Evolutionary conservation across 2,888 invertebrate genomes (phyloP), one percentile per base, ranked within the genome.

Genomic region (Petrolisthes cinctipes): DNA sequence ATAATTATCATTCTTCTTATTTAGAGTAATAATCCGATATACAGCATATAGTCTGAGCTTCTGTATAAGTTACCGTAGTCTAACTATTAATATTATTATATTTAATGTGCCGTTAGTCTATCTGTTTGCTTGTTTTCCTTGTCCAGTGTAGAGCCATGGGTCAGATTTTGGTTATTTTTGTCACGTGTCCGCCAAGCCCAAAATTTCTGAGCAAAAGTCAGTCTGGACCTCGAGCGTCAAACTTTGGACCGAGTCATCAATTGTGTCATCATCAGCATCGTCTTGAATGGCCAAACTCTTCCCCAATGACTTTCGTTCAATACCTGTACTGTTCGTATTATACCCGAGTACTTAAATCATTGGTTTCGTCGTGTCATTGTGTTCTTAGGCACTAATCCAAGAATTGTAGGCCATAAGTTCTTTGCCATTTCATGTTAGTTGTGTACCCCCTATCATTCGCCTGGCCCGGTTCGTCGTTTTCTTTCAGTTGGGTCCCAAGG

Each of bases 121-220:
- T 89, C 86, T 89, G 89, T 90, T 89, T 90, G 89, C 89, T 89
- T 89, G 87, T 90, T 90, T 90, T 85, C 71, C 85, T 89, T 83
- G 87, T 87, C 86, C 82, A 83, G 86, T 89, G 90, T 89, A 87
- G 89, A 87, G 89, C 84, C 88, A 92, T 91, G 91, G 91, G 91
- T 91, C 91, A 91, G 91, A 91, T 91, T 92, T 91, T 91, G 91
- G 91, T 91, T 92, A 91, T 91, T 91, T 91, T 91, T 79, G 83
- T 89, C 83, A 75, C 80, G 76, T 83, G 83, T 83, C 82, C 57
- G 86, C 86, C 82, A 79, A 81, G 68, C 73, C 37, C 68, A 86
- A 86, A 86, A 81, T 80, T 71, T 71, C 71, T 71, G n/a, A 71
- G 71, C 71, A 71, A 71, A 71, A 82, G 68, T 71, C 68, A 82